These are phyloP conservation scores for Anhinga anhinga DNA, from an alignment of 2,113 vertebrate genomes.

Conservation along the genomic window DNA sequence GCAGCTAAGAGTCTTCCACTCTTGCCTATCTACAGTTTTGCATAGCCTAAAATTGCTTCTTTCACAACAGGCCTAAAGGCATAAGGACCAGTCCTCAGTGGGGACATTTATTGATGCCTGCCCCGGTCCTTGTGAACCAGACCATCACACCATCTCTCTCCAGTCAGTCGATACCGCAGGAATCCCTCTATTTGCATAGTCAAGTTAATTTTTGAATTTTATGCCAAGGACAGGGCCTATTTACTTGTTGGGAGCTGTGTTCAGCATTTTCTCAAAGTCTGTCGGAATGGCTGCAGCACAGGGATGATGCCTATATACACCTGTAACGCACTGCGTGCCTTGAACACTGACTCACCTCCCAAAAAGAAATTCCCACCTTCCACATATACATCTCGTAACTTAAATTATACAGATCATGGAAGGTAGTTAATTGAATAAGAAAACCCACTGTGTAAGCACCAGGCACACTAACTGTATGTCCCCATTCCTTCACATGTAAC, in stretches of 20 bases:
- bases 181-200: background rate
- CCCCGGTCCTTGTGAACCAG: background rate
- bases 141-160: background rate
- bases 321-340: fast-evolving
- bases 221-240: background rate
- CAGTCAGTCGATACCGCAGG: background rate
- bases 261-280: background rate
- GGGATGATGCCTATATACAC: fast-evolving
- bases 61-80: background rate
- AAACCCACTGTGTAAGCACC: background rate
- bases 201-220: background rate
- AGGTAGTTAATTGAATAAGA: background rate
- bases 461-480: background rate
- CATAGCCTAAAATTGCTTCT: background rate
- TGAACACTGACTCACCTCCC: background rate
- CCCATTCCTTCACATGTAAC: background rate
- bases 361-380: background rate
- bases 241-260: background rate
- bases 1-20: background rate
- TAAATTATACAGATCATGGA: background rate
- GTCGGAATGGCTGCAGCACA: background rate
- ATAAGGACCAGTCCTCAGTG: background rate
- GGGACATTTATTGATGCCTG: background rate
- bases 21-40: background rate
- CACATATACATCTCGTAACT: background rate